Conservation (phyloP, 2,113 vertebrate species). For the Picathartes gymnocephalus region DNA sequence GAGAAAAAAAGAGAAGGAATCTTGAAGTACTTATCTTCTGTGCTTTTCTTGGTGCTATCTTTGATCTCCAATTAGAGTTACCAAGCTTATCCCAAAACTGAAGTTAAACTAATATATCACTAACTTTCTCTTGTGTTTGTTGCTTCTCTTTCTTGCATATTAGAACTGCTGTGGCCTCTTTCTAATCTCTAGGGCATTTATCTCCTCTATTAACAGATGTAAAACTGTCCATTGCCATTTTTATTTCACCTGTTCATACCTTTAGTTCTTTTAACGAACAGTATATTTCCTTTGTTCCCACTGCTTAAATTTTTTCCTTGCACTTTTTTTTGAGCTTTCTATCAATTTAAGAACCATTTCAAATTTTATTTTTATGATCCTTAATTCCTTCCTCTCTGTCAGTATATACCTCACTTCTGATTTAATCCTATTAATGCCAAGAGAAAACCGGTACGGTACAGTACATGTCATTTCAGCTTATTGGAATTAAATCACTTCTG, state of each 20-base stretch:
- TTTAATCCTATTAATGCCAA: conserved; percentile 41
- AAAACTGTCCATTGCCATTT: not conserved
- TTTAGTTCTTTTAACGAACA: not conserved
- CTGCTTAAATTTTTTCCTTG: not conserved
- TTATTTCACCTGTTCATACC: conserved; percentile 4
- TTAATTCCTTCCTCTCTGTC: conserved; percentile 12
- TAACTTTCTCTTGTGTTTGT: not conserved
- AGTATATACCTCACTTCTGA: not conserved
- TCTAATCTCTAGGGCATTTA: not conserved
- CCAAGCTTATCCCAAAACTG: not conserved
- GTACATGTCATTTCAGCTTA: conserved; percentile 18
- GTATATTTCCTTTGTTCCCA: not conserved
- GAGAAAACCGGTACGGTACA: not conserved
- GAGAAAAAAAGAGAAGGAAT: not conserved
- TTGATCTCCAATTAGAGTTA: not conserved
- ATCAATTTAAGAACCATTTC: conserved; percentile 37
- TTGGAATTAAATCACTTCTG: conserved; percentile 35
- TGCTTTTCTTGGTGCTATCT: not conserved
- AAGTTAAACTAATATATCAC: not conserved
- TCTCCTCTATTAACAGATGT: not conserved
- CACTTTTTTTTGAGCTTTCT: not conserved
- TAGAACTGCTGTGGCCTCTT: not conserved
- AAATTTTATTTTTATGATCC: conserved; percentile 4
- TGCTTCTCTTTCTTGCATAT: not conserved
- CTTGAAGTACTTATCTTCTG: not conserved